Conservation (phyloP, 2,113 vertebrate genomes). For the Arothron firmamentum region DNA sequence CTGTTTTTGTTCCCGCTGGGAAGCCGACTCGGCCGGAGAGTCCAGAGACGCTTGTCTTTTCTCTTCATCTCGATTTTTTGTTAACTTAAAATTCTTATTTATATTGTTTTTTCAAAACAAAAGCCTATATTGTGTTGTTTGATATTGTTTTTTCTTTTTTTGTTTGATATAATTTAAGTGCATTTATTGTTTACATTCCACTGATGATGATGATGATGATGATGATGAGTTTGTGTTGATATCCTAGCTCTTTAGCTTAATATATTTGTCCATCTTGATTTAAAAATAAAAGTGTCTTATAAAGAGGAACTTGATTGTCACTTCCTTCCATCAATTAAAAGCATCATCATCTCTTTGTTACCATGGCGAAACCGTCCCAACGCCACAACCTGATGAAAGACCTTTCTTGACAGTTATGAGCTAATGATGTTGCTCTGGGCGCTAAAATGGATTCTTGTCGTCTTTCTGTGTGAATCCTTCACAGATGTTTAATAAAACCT, state of each 20-base stretch:
- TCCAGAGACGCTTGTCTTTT: conserved; percentile 13
- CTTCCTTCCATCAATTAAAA: background rate
- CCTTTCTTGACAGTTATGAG: too few relatives aligned
- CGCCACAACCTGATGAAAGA: too few relatives aligned
- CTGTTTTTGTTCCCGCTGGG: conserved; percentile 5
- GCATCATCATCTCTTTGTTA: too few relatives aligned
- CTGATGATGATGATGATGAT: conserved; percentile 20
- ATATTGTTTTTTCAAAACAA: conserved; percentile 69
- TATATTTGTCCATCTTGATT: conserved; percentile 73
- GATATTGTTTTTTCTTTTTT: conserved; percentile 42
- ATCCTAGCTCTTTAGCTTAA: conserved; percentile 71
- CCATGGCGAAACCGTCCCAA: too few relatives aligned
- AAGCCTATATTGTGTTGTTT: conserved; percentile 63
- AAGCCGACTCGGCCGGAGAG: conserved; percentile 14
- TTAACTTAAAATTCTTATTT: conserved; percentile 79
- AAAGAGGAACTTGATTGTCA: background rate
- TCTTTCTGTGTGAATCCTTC: too few relatives aligned
- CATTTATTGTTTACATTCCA: conserved; percentile 76
- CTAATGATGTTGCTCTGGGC: too few relatives aligned
- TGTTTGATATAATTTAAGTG: conserved; percentile 73
- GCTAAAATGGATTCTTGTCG: too few relatives aligned
- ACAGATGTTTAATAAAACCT: too few relatives aligned
- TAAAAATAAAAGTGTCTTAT: conserved; percentile 71
- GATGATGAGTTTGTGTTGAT: conserved; percentile 22
- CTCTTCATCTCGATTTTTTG: conserved; percentile 53